Conservation (phyloP, 1,140 invertebrate genomes). For the Grapholita molesta region DNA sequence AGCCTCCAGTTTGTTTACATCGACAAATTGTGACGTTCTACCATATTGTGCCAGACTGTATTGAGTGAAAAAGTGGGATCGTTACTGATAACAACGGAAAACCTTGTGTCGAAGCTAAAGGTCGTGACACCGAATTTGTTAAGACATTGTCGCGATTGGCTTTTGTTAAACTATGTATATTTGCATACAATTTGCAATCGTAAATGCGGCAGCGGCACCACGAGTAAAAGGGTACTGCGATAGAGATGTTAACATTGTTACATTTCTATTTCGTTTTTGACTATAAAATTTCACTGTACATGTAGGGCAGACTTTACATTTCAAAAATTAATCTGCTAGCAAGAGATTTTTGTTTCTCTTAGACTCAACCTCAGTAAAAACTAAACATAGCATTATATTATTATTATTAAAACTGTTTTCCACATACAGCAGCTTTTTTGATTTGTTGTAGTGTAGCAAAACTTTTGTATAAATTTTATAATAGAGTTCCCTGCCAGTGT, state of each 20-base stretch:
- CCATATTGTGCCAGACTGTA: slow-evolving; percentile 16
- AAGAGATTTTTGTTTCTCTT: background rate
- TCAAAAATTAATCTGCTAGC: background rate
- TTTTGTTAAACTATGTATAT: slow-evolving; percentile 39
- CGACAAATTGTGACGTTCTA: slow-evolving; percentile 46
- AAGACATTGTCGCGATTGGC: slow-evolving; percentile 39
- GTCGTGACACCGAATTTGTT: slow-evolving; percentile 18
- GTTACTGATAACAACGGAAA: background rate
- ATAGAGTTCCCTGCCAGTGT: slow-evolving; percentile 20
- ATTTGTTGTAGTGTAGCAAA: background rate
- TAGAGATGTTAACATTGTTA: no score
- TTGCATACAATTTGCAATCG: slow-evolving; percentile 53
- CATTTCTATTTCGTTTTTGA: background rate
- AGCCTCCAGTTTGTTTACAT: slow-evolving; percentile 74
- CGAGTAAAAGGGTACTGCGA: background rate
- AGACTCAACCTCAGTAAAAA: background rate
- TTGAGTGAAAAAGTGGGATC: slow-evolving; percentile 8
- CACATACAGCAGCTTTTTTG: background rate
- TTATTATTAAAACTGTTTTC: background rate
- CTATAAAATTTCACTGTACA: no score
- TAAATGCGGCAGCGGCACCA: background rate
- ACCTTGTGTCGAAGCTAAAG: background rate
- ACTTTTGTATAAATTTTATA: background rate
- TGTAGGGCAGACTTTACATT: no score
- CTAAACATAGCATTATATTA: background rate